These are phyloP conservation scores for Falco columbarius DNA, from an alignment of 2,797 vertebrate species.

Conservation along the genomic window DNA sequence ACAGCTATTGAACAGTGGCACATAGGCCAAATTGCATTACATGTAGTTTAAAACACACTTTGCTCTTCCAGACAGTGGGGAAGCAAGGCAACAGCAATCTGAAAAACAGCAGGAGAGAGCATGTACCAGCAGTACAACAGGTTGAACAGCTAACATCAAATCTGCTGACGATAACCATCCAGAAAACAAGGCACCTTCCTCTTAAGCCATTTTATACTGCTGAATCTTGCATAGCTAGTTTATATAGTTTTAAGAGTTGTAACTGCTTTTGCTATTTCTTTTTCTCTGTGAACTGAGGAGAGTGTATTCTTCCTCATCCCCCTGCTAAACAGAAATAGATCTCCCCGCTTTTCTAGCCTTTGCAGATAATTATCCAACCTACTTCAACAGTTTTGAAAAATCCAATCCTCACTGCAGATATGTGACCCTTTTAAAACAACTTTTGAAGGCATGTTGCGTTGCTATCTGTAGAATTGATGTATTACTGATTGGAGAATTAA, in stretches of 20 bases:
- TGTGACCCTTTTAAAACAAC: not conserved
- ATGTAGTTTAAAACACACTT: not conserved
- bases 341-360: not conserved
- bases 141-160: not conserved
- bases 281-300: not conserved
- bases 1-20: not conserved
- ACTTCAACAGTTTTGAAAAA: not conserved
- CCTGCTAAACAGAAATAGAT: not conserved
- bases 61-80: not conserved
- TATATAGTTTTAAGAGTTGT: not conserved
- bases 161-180: not conserved
- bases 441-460: not conserved
- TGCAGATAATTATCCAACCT: not conserved
- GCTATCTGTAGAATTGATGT: not conserved
- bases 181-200: not conserved
- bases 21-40: fast-evolving
- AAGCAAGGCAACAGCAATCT: not conserved
- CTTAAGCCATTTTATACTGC: not conserved
- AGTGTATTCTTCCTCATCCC: not conserved
- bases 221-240: not conserved
- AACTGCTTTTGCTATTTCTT: not conserved
- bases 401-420: not conserved
- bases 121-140: not conserved
- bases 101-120: not conserved
- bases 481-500: not conserved